Evolutionary conservation across 2,888 invertebrate species (phyloP), one percentile per base, ranked within the genome.

Genomic region (Drosophila mulleri): DNA sequence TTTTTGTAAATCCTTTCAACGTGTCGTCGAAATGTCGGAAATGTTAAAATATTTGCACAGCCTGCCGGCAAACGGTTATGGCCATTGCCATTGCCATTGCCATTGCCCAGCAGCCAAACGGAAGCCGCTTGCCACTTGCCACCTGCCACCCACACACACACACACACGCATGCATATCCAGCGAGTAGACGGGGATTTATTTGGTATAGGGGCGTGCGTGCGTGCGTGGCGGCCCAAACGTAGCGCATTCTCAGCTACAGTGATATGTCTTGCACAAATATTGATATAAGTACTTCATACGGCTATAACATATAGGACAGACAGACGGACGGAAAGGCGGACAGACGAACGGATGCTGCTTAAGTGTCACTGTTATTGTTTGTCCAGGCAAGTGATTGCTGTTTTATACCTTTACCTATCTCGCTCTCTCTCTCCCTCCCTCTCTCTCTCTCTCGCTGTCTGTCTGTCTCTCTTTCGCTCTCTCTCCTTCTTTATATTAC

Each of bases 21-120:
- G 91, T 91, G 91, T 90, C 89, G 73, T 82, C 73, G 74, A 80
- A 82, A 82, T 88, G 85, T 79, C 73, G 87, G 76, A 82, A 81
- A 76, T 88, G 88, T 79, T 86, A 82, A 91, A 91, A 91, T 91
- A 91, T 91, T 91, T 91, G 83, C 82, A 67, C 85, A 82, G 80
- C 77, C 78, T 80, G 59, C 57, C 61, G 61, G 57, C 60, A 44
- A 63, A 72, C 72, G 64, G 72, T 60, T 72, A 58, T 52, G 50
- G 45, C 26, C 59, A 44, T 23, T 54, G 47, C 53, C 52, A 32
- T 32, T 32, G 32, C 26, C 26, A 26, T 26, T 29, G 29, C 32
- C 32, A n/a, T 48, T 60, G 41, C 50, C 52, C 62, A 72, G 50
- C 61, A 61, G 42, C 41, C 59, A 69, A 59, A 48, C 67, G 61